Conservation (phyloP, 2,888 invertebrate species). For the Nomada ruficornis region DNA sequence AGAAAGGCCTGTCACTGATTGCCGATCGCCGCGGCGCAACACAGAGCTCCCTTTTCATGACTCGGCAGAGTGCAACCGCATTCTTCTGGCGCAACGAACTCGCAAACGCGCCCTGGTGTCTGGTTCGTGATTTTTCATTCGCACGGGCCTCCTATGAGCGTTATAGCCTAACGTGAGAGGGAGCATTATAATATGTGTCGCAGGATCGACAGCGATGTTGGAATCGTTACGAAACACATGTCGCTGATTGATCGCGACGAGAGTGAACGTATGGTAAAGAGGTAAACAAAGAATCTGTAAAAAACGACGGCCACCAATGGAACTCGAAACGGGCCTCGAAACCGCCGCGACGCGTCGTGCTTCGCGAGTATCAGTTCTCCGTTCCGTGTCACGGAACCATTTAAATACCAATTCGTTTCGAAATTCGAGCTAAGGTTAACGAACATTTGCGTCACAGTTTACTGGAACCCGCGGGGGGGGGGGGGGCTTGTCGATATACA, state of each 20-base stretch:
- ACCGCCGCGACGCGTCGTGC: not conserved
- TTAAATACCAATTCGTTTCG: constrained; percentile 34
- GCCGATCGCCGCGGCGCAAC: constrained; percentile 46
- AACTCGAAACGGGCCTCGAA: constrained; percentile 21
- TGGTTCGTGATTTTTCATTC: constrained; percentile 40
- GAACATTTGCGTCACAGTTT: constrained; percentile 13
- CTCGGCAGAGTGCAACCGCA: constrained; percentile 67
- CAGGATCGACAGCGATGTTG: constrained; percentile 44
- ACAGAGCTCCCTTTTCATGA: constrained; percentile 51
- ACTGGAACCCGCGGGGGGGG: not conserved
- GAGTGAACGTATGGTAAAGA: constrained; percentile 46
- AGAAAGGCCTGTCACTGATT: constrained; percentile 68
- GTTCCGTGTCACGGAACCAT: constrained; percentile 18
- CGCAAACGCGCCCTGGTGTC: constrained; percentile 30
- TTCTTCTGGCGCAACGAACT: constrained; percentile 61
- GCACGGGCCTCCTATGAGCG: constrained; percentile 5
- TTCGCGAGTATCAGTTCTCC: not conserved
- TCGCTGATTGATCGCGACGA: not conserved
- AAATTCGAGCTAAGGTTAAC: constrained; percentile 7
- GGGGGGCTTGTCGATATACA: no score
- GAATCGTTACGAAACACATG: constrained; percentile 52
- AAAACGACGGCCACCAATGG: constrained; percentile 11
- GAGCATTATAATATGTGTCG: constrained; percentile 43
- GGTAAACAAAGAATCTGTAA: constrained; percentile 56
- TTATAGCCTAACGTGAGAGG: constrained; percentile 1